Conservation (phyloP, 2,888 invertebrate species). For the Odontomyia ornata region DNA sequence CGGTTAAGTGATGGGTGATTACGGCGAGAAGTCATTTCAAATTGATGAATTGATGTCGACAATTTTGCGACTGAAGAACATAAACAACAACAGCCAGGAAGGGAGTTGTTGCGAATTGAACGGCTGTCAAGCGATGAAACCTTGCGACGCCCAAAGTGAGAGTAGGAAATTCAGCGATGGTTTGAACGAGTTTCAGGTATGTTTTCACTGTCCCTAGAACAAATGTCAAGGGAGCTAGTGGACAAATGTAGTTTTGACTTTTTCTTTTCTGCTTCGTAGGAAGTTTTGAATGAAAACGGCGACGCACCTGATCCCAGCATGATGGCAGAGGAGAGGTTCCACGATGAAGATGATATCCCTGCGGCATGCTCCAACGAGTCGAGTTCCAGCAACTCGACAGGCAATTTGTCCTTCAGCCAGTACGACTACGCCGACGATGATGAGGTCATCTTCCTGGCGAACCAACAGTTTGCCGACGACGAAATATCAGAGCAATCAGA, state of each 20-base stretch:
- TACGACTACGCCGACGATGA: slow-evolving; percentile 57
- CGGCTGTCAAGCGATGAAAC: slow-evolving; percentile 46
- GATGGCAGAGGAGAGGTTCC: neutral
- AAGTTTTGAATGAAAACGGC: slow-evolving; percentile 26
- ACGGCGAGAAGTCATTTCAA: slow-evolving; percentile 4
- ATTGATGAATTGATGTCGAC: slow-evolving; percentile 29
- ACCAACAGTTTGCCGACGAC: slow-evolving; percentile 55
- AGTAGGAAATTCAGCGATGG: neutral
- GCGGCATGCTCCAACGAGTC: slow-evolving; percentile 55
- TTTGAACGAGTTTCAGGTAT: slow-evolving; percentile 23
- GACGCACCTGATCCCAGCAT: neutral
- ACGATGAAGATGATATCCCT: slow-evolving; percentile 6
- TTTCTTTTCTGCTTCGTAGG: neutral
- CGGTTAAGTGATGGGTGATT: slow-evolving; percentile 36
- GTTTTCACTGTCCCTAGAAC: neutral
- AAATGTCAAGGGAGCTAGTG: too few relatives aligned
- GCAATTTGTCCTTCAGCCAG: slow-evolving; percentile 62
- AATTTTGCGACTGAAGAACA: slow-evolving; percentile 40
- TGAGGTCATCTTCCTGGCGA: slow-evolving; percentile 57
- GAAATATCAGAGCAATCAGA: slow-evolving; percentile 62
- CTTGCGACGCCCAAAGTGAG: slow-evolving; percentile 19
- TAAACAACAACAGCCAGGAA: slow-evolving; percentile 45
- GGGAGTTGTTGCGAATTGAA: slow-evolving; percentile 39
- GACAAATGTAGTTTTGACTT: neutral
- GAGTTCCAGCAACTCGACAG: slow-evolving; percentile 61